A percentile compares a stretch with the other conserved stretches of the same genome.
These are phyloP conservation scores for Uropetala carovei DNA, from an alignment of 2,888 invertebrate genomes.

Conservation along the genomic window DNA sequence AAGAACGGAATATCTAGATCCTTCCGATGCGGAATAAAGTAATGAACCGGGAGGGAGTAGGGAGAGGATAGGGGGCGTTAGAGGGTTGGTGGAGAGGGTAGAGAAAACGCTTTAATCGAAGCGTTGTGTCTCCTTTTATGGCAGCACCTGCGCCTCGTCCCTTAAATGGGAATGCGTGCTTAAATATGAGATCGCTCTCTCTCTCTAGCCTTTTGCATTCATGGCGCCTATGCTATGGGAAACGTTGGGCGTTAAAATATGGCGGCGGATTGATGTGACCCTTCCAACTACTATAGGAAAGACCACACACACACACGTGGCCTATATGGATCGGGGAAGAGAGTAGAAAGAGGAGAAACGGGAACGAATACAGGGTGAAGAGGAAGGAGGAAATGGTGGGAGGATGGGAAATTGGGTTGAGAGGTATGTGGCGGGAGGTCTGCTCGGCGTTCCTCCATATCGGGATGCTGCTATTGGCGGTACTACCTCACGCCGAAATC, in stretches of 20 bases:
- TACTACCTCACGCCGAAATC: not conserved
- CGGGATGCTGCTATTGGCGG: not conserved
- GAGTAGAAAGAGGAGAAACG: not conserved
- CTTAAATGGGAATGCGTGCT: not conserved
- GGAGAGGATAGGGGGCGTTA: no score
- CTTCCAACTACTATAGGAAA: not conserved
- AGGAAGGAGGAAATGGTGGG: not conserved
- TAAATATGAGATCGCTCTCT: slow-evolving; percentile 3
- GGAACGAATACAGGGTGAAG: not conserved
- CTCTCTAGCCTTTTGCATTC: not conserved
- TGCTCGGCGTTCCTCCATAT: not conserved
- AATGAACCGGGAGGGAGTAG: no score
- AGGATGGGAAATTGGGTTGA: not conserved
- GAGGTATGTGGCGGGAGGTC: no score
- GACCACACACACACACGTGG: slow-evolving; percentile 13
- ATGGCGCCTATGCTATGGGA: not conserved
- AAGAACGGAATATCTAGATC: no score
- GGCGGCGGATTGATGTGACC: slow-evolving; percentile 1
- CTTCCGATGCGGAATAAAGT: no score
- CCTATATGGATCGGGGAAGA: not conserved
- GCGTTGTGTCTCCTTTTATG: not conserved
- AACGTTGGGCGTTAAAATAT: not conserved
- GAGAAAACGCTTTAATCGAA: slow-evolving; percentile 4
- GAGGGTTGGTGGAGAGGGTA: no score
- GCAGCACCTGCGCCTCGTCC: slow-evolving; percentile 12